Evolutionary conservation across 2,888 invertebrate species (phyloP).

Genomic region (Rhorus exstirpatorius): DNA sequence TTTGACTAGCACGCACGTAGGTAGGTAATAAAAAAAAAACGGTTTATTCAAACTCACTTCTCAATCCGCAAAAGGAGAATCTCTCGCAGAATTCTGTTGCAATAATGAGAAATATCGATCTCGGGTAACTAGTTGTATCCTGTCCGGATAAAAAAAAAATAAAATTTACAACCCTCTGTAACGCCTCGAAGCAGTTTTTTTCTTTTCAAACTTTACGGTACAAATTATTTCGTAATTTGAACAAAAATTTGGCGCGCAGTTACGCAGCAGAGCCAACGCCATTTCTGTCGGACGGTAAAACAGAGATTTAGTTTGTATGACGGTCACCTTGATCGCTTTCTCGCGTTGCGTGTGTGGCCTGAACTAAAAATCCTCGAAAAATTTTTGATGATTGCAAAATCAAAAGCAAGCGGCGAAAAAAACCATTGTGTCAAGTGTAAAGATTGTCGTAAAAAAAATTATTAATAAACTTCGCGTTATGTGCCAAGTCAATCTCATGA

Average conservation of each 20-base stretch:
- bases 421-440: too few relatives aligned
- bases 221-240: background rate
- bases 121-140: slow-evolving; percentile 87
- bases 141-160: slow-evolving; percentile 40
- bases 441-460: too few relatives aligned
- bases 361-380: background rate
- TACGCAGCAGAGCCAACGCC: background rate
- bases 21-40: background rate
- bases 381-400: background rate
- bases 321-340: background rate
- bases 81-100: slow-evolving; percentile 95
- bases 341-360: background rate
- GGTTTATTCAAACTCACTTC: slow-evolving; percentile 87
- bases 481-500: slow-evolving; percentile 24
- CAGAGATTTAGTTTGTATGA: slow-evolving; percentile 1
- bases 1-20: background rate
- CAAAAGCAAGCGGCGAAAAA: background rate
- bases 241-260: background rate
- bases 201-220: too few relatives aligned
- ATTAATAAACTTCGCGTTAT: background rate
- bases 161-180: too few relatives aligned
- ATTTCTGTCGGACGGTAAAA: slow-evolving; percentile 22
- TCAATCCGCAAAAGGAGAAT: slow-evolving; percentile 94
- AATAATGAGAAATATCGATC: slow-evolving; percentile 92
- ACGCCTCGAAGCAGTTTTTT: too few relatives aligned